Percentiles rank a stretch among this genome's conserved stretches.
phyloP scores from a whole-genome alignment of 2,113 vertebrate species.

The Nestor notabilis region DNA sequence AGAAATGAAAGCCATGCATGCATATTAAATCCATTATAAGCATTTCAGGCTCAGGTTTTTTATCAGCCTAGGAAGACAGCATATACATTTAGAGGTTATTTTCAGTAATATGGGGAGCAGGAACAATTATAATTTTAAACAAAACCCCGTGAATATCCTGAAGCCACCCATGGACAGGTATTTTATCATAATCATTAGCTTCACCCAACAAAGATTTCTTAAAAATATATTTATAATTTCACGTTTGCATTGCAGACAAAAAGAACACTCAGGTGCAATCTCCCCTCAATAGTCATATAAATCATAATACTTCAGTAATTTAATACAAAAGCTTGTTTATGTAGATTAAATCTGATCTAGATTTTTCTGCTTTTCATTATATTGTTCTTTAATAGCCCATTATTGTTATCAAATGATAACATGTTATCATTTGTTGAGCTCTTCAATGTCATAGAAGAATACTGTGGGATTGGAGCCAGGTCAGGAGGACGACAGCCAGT shows the following conservation, averaged over 20 bases:
- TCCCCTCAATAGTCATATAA: neutral
- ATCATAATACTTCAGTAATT: neutral
- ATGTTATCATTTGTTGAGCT: neutral
- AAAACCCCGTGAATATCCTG: neutral
- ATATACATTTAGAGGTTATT: neutral
- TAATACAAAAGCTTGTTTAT: neutral
- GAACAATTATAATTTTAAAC: neutral
- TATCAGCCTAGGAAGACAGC: neutral
- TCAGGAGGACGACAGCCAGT: neutral
- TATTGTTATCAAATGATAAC: no score
- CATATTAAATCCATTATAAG: neutral
- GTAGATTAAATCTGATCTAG: neutral
- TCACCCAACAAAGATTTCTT: neutral
- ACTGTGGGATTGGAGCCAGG: neutral
- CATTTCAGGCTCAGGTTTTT: neutral
- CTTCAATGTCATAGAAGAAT: neutral
- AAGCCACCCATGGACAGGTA: neutral
- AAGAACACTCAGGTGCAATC: neutral
- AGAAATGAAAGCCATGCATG: fast-evolving
- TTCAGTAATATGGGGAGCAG: neutral
- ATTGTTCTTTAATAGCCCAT: neutral
- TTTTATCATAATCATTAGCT: neutral
- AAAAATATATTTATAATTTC: neutral
- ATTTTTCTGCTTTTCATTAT: neutral
- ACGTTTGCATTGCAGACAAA: neutral